A percentile compares a stretch with the other conserved stretches of the same genome.
phyloP scores from a whole-genome alignment of 2,113 vertebrate species.

The Poicephalus gulielmi region DNA sequence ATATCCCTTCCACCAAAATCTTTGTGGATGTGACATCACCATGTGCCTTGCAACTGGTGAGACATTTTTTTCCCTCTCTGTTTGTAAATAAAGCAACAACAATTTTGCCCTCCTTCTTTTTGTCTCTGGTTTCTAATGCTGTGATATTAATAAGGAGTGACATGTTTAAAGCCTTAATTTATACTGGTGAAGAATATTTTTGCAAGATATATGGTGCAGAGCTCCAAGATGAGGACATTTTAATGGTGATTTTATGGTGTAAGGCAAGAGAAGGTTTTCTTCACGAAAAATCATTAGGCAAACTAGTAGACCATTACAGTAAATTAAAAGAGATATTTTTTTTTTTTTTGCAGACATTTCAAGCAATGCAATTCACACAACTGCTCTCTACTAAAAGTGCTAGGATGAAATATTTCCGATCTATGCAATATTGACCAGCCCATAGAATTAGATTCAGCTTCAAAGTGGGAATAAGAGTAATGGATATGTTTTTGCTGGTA shows the following conservation, averaged over 20 bases:
- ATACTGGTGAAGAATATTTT: conserved; percentile 57
- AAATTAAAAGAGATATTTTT: background rate
- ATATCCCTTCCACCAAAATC: background rate
- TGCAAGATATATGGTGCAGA: background rate
- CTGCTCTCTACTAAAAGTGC: background rate
- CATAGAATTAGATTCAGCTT: background rate
- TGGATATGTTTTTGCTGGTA: background rate
- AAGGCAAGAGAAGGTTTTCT: background rate
- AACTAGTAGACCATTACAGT: background rate
- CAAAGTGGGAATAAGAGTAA: background rate
- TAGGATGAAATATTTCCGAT: background rate
- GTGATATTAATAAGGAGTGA: conserved; percentile 76
- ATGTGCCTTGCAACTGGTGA: conserved; percentile 27
- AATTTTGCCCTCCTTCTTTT: conserved; percentile 59
- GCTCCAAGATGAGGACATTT: background rate
- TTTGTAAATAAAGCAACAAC: conserved; percentile 76
- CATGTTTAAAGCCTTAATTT: conserved; percentile 72
- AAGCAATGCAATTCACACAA: background rate
- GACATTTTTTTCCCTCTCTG: conserved; percentile 37
- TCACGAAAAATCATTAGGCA: background rate
- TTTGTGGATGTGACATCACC: conserved; percentile 37
- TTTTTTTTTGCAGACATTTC: background rate
- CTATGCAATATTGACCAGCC: background rate
- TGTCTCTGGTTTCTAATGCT: conserved; percentile 47
- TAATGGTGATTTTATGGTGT: background rate